Evolutionary conservation across 2,888 invertebrate genomes (phyloP).

Genomic region (Uropetala carovei): DNA sequence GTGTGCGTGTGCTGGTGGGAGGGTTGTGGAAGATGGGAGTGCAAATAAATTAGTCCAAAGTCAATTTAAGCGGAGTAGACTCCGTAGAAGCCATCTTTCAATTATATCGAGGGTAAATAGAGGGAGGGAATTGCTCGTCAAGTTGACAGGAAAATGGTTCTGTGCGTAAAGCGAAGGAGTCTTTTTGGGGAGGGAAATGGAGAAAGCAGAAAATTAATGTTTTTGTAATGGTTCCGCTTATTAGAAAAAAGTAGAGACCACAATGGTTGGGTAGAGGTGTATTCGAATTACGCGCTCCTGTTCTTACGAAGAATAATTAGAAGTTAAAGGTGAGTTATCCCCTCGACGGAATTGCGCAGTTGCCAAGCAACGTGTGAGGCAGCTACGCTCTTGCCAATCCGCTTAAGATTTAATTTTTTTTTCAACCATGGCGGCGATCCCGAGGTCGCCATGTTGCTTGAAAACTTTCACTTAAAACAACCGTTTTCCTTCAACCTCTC

Average conservation of each 20-base stretch:
- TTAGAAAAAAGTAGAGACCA: not conserved
- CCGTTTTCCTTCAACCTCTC: slow-evolving; percentile 6
- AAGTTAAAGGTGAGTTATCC: not conserved
- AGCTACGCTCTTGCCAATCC: slow-evolving; percentile 19
- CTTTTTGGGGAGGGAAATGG: not conserved
- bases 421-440: not conserved
- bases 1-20: not conserved
- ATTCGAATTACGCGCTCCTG: not conserved
- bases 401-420: not conserved
- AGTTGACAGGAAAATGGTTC: slow-evolving; percentile 35
- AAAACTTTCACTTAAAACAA: slow-evolving; percentile 2
- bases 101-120: slow-evolving; percentile 31
- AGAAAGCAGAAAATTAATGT: not conserved
- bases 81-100: slow-evolving; percentile 29
- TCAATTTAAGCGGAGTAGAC: slow-evolving; percentile 32
- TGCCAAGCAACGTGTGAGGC: not conserved
- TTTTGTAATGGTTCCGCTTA: not conserved
- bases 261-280: not conserved
- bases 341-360: not conserved
- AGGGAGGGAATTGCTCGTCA: slow-evolving; percentile 32
- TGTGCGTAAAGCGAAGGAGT: not conserved
- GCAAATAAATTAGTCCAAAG: slow-evolving; percentile 35
- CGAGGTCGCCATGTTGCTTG: slow-evolving; percentile 29
- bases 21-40: slow-evolving; percentile 14
- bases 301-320: slow-evolving; percentile 5